A percentile compares a stretch with the other conserved stretches of the same genome.
Evolutionary conservation across 2,888 invertebrate genomes (phyloP).

Genomic region (Meta bourneti): DNA sequence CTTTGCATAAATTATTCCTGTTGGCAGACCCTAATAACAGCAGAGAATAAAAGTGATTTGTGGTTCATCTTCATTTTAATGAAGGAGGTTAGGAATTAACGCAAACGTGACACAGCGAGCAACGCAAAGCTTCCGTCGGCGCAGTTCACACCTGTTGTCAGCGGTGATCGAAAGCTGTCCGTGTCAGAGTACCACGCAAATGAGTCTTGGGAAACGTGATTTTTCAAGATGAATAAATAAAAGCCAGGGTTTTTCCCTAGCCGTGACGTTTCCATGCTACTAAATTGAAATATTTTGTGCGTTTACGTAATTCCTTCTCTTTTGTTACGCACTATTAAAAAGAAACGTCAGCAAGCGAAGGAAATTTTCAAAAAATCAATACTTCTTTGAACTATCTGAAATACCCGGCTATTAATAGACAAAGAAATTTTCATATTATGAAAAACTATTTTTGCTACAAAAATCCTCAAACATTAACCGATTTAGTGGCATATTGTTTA

Average conservation of each 20-base stretch:
- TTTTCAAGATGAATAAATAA: slow-evolving; percentile 18
- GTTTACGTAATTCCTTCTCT: background rate
- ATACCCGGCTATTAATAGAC: too few species aligned
- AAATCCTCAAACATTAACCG: too few species aligned
- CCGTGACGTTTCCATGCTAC: slow-evolving; percentile 47
- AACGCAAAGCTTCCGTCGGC: slow-evolving; percentile 24
- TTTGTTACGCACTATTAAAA: too few species aligned
- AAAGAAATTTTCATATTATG: too few species aligned
- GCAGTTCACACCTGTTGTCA: slow-evolving; percentile 61
- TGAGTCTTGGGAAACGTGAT: slow-evolving; percentile 52
- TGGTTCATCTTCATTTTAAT: background rate
- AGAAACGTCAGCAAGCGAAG: background rate
- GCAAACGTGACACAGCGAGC: slow-evolving; percentile 19
- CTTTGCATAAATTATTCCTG: background rate
- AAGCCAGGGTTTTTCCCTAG: slow-evolving; percentile 47
- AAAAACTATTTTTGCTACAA: too few species aligned
- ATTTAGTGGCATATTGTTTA: too few species aligned
- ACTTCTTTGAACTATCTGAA: too few species aligned
- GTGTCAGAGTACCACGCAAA: slow-evolving; percentile 38
- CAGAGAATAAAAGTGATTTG: background rate
- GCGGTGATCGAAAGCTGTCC: slow-evolving; percentile 49
- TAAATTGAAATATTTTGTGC: slow-evolving; percentile 2
- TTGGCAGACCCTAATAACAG: too few species aligned
- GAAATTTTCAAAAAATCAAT: background rate
- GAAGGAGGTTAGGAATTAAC: background rate